phyloP scores from a whole-genome alignment of 2,797 vertebrate species.

The Anomalospiza imberbis region DNA sequence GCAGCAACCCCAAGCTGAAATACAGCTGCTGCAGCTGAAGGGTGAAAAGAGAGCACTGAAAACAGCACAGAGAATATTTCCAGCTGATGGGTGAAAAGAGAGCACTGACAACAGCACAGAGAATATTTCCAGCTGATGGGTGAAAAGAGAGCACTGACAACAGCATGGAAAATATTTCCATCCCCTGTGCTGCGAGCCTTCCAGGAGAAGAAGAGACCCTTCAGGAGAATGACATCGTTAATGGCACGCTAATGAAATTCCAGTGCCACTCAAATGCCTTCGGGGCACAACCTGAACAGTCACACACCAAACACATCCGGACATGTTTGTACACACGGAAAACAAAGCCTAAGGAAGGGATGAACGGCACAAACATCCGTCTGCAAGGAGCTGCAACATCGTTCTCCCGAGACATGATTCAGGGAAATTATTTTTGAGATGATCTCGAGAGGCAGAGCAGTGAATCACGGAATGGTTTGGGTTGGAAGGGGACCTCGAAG shows the following conservation, averaged over 20 bases:
- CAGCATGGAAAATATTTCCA: background rate
- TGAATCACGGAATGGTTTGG: background rate
- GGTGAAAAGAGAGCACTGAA: background rate
- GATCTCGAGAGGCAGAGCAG: background rate
- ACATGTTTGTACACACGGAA: fast-evolving
- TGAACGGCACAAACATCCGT: background rate
- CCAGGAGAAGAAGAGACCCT: background rate
- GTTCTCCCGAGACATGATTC: fast-evolving
- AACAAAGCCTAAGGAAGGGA: fast-evolving
- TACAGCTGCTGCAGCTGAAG: fast-evolving
- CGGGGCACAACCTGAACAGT: background rate
- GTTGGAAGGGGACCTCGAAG: background rate
- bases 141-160: background rate
- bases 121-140: background rate
- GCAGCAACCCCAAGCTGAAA: no score
- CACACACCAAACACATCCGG: background rate
- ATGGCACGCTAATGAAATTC: background rate
- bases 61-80: background rate
- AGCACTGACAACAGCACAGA: background rate
- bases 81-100: no score
- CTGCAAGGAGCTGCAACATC: background rate
- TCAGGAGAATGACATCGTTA: background rate
- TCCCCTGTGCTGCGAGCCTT: background rate
- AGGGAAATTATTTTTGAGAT: background rate
- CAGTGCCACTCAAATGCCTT: fast-evolving